Percentiles rank a stretch among this genome's conserved stretches.
Conservation (phyloP, 2,888 invertebrate genomes). For the Andrena minutula region DNA sequence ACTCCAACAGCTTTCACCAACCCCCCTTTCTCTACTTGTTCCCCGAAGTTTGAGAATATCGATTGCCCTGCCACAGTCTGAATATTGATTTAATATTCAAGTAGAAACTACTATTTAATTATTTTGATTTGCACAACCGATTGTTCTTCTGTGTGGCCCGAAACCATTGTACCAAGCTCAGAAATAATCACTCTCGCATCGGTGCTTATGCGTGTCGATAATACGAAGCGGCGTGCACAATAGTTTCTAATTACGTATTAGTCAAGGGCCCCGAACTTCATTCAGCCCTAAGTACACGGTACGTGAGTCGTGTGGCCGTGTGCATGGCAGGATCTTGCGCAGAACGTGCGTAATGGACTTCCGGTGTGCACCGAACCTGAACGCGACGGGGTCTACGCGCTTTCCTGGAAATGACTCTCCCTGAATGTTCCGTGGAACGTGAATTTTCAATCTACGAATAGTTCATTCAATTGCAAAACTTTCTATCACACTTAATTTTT, state of each 20-base stretch:
- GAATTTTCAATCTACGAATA: background rate
- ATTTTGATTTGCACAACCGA: background rate
- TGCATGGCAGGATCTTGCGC: constrained; percentile 64
- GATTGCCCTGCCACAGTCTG: too few species aligned
- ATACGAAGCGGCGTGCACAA: constrained; percentile 37
- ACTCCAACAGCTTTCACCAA: too few species aligned
- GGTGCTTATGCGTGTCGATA: constrained; percentile 30
- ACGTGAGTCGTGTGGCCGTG: constrained; percentile 52
- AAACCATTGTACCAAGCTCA: background rate
- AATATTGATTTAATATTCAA: background rate
- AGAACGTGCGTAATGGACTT: constrained; percentile 76
- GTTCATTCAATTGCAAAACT: background rate
- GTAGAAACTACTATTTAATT: background rate
- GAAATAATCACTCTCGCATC: constrained; percentile 15
- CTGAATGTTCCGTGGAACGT: background rate
- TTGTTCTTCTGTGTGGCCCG: background rate
- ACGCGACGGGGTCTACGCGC: constrained; percentile 71
- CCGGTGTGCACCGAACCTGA: constrained; percentile 79
- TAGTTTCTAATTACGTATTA: constrained; percentile 61
- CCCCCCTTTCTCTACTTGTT: too few species aligned
- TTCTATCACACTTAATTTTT: background rate
- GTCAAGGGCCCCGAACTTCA: constrained; percentile 52
- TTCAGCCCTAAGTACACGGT: constrained; percentile 59
- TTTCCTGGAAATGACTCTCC: constrained; percentile 61
- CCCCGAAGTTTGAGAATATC: too few species aligned